Percentiles rank a stretch among this genome's conserved stretches.
These are phyloP conservation scores for Limnephilus rhombicus DNA, from an alignment of 2,888 invertebrate species.

Conservation along the genomic window DNA sequence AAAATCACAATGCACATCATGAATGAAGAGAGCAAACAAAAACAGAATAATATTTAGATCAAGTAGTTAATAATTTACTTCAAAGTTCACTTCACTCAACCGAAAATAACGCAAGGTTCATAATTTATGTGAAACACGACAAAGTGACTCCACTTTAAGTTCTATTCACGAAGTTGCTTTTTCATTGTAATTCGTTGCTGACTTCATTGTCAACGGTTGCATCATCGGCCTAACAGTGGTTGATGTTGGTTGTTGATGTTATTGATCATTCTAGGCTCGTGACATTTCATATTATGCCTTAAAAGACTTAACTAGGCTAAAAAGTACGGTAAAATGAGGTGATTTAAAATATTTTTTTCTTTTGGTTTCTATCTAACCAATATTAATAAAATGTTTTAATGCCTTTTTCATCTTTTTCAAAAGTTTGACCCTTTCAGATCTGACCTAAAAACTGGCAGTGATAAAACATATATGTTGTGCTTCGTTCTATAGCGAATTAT, in stretches of 20 bases:
- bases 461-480: no score
- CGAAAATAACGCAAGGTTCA: background rate
- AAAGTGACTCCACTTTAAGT: background rate
- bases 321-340: background rate
- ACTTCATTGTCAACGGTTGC: constrained; percentile 37
- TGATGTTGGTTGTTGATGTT: background rate
- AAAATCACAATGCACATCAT: background rate
- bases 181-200: constrained; percentile 14
- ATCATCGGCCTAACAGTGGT: constrained; percentile 4
- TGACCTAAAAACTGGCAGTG: no score
- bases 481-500: no score
- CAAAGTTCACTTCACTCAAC: background rate
- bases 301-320: constrained; percentile 35
- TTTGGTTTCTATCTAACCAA: no score
- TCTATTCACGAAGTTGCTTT: constrained; percentile 22
- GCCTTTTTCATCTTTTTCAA: no score
- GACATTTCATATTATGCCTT: constrained; percentile 23
- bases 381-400: no score
- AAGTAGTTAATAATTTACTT: background rate
- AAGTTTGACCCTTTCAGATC: no score
- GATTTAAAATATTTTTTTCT: background rate
- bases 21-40: background rate
- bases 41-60: background rate
- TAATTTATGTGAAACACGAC: constrained; percentile 1
- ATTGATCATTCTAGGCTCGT: constrained; percentile 28